Evolutionary conservation across 2,113 vertebrate species (phyloP).

Genomic region (Lipotes vexillifer): DNA sequence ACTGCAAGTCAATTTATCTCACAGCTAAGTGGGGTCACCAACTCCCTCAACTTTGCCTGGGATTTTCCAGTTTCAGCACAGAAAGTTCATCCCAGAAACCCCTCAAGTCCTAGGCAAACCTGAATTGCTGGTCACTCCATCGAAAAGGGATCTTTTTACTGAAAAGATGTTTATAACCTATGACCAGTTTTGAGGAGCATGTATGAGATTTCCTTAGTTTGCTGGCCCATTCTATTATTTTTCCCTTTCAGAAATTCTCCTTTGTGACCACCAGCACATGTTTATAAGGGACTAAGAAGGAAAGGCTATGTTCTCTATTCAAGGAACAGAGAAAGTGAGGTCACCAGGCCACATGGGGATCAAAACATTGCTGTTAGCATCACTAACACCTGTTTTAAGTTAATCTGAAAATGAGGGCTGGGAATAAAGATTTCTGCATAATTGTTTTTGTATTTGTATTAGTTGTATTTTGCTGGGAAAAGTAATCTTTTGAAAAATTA

Average conservation of each 20-base stretch:
- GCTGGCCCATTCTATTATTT: background rate
- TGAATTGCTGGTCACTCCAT: background rate
- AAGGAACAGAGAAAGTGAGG: background rate
- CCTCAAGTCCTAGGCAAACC: background rate
- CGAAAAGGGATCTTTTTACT: background rate
- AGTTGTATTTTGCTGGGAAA: background rate
- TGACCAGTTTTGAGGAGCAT: background rate
- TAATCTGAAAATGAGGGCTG: background rate
- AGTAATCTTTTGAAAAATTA: background rate
- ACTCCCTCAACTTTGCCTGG: background rate
- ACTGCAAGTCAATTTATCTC: background rate
- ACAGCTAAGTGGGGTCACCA: background rate
- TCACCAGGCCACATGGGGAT: background rate
- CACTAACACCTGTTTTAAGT: conserved; percentile 11
- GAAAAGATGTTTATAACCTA: background rate
- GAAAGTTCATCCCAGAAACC: background rate
- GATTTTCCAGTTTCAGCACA: background rate
- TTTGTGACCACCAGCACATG: background rate
- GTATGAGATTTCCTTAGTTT: background rate
- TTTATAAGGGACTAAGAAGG: background rate
- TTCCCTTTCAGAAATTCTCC: background rate
- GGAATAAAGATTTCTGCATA: background rate
- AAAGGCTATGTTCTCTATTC: background rate
- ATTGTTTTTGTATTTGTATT: background rate
- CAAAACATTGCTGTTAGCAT: background rate